Evolutionary conservation across 1,140 invertebrate species (phyloP).

Genomic region (Apis cerana): DNA sequence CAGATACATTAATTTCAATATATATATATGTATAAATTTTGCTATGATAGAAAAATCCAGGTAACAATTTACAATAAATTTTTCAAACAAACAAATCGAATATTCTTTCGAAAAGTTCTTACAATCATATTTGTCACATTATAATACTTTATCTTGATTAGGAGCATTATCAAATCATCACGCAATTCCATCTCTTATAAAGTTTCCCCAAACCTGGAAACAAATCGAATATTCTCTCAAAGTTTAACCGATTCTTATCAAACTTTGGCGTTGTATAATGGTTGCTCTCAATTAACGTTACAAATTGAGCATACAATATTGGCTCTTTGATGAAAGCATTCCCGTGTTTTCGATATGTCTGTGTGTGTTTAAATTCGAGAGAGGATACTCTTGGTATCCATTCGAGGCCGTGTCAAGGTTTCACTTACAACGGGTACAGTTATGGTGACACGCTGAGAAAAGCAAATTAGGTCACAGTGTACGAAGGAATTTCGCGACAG

Average conservation of each 20-base stretch:
- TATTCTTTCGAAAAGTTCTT: no score
- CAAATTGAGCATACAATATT: slow-evolving; percentile 14
- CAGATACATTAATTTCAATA: no score
- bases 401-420: slow-evolving; percentile 24
- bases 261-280: background rate
- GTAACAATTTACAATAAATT: no score
- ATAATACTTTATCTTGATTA: no score
- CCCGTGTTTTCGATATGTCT: background rate
- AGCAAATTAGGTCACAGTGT: slow-evolving; percentile 31
- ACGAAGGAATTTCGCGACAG: slow-evolving; percentile 13
- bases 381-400: background rate
- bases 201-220: no score
- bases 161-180: no score
- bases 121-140: no score
- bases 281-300: slow-evolving; percentile 13
- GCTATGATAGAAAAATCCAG: no score
- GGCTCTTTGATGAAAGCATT: slow-evolving; percentile 8
- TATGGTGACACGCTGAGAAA: slow-evolving; percentile 16
- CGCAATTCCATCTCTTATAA: no score
- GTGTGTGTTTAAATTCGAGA: slow-evolving; percentile 13
- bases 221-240: no score
- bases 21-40: no score
- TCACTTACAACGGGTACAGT: slow-evolving; percentile 9
- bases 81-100: no score
- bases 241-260: background rate